Evolutionary conservation across 1,140 invertebrate genomes (phyloP), one percentile per base, ranked within the genome.

Genomic region (Drosophila novamexicana): DNA sequence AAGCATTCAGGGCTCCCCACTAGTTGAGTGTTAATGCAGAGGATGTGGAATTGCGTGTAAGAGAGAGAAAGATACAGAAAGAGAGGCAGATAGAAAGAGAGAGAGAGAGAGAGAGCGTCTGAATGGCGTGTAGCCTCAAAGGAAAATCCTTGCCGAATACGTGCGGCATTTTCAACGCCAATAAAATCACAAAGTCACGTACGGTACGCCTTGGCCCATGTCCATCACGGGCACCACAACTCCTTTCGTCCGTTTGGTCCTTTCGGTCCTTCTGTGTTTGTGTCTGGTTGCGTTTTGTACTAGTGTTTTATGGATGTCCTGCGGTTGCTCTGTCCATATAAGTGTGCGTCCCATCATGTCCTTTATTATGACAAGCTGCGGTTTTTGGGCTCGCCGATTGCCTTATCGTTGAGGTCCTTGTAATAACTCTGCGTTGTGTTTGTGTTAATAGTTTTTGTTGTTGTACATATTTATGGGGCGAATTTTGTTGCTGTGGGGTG

Each of bases 151-250:
- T 74, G 54, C 52, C 57, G 74, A 63, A 69, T 84, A 89, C 84
- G 77, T 89, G 80, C 77, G 74, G 85, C 71, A 89, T 78, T 84
- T 80, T 67, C 77, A 77, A 68, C 85, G 77, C 80, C 73, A 81
- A 89, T 89, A 89, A 89, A 89, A 89, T 89, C 84, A 84, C 70
- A 89, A 89, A 89, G 84, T 89, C 84, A 89, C 84, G 84, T 89
- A 75, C 61, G 50, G 58, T 54, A 52, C 40, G 75, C 61, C 71
- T 78, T 64, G 63, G 62, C 74, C 77, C 70, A 45, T 89, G 80
- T 89, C 80, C 84, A 89, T 88, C 80, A 81, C 36, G 36, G 22
- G 42, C 40, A 47, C 56, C 56, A 16, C 58, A 62, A 68, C 54
- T 59, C 36, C 44, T 50, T 39, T 14, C 22, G 6, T 7, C 45